These are phyloP conservation scores for Allobates femoralis DNA, from an alignment of 2,797 vertebrate genomes.

Conservation along the genomic window DNA sequence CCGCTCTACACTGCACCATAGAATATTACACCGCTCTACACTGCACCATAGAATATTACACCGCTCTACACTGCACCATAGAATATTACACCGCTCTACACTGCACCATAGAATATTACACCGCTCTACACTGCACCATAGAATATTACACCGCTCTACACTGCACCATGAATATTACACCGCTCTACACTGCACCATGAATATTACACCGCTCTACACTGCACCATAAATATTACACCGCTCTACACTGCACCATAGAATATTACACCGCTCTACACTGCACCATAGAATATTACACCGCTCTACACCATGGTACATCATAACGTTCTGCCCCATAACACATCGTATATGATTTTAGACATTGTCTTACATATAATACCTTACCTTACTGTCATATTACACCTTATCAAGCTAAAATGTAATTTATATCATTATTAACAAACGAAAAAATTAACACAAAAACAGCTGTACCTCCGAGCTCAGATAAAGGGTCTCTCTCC, in stretches of 20 bases:
- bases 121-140: not conserved
- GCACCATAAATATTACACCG: not conserved
- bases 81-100: no score
- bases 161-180: not conserved
- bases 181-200: no score
- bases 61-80: not conserved
- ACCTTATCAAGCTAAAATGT: not conserved
- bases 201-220: not conserved
- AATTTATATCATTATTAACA: not conserved
- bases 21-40: no score
- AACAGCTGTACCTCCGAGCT: no score
- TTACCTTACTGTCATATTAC: not conserved
- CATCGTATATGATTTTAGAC: not conserved
- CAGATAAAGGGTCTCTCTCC: no score
- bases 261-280: not conserved
- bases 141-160: no score
- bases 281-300: not conserved
- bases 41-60: not conserved
- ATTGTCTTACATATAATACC: not conserved
- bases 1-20: not conserved
- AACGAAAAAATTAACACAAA: no score
- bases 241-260: no score
- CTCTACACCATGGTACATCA: not conserved
- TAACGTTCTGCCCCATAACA: fast-evolving
- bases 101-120: not conserved